Evolutionary conservation across 2,888 invertebrate species (phyloP), one percentile per base, ranked within the genome.

Genomic region (Syritta pipiens): DNA sequence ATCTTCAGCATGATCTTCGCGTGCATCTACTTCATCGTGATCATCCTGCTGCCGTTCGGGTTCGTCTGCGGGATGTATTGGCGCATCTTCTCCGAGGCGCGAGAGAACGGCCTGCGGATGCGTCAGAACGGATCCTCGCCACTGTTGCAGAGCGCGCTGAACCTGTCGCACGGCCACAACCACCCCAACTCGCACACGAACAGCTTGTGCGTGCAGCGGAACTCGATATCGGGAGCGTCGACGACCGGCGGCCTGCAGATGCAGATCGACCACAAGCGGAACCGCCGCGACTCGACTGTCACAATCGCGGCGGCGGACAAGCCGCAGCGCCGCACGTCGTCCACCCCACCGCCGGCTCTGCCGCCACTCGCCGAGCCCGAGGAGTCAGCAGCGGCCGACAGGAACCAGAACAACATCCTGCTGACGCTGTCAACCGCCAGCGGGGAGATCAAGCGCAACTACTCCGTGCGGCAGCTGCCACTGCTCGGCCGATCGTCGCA

Each of bases 61-160:
- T 86, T 89, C 20, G 89, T 89, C 0, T 89, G 89, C 40, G 87
- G 87, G 48, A 89, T 89, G 89, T 89, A 89, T 49, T 89, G 89
- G 89, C 85, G 89, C 55, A 89, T 89, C 62, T 88, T 89, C 68
- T 87, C 88, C 4, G 89, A 89, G 82, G 89, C 89, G 1, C 84
- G 88, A 2, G 89, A 88, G 60, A 89, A 89, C 76, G 89, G 89
- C 1, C 74, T 89, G 69, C 85, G 89, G 24, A 89, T 89, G 87
- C 85, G 89, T 1, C 89, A 89, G 60, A 89, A 89, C 65, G 89
- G 89, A 14, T 89, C 89, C 3, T 89, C 89, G 19, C 89, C 89
- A 42, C 81, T 89, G 55, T 81, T 89, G 24, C 89, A 89, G 81
- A 89, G 89, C 82, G 88, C 89, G 4, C 76, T 89, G 4, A 89